These are phyloP conservation scores for Lamellibrachia luymesi DNA, from an alignment of 1,140 invertebrate species.

Conservation along the genomic window DNA sequence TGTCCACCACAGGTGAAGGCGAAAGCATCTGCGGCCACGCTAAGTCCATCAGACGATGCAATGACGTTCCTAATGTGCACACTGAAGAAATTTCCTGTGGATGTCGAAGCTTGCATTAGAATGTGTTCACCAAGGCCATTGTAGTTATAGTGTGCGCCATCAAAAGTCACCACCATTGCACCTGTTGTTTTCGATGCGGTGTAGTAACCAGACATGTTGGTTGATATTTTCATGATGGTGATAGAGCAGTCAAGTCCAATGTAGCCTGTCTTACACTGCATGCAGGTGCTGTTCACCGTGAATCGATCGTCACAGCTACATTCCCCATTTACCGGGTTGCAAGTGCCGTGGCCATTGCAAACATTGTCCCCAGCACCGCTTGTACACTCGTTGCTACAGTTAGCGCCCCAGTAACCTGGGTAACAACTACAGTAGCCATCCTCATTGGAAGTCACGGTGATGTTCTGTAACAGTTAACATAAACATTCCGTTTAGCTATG, in stretches of 20 bases:
- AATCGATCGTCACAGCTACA: slow-evolving; percentile 32
- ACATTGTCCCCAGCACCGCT: slow-evolving; percentile 28
- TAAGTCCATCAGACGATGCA: neutral
- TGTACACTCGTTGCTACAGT: slow-evolving; percentile 33
- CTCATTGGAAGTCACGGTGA: neutral
- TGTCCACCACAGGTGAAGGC: neutral
- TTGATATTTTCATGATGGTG: slow-evolving; percentile 20
- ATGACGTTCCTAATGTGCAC: neutral
- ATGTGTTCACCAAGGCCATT: slow-evolving; percentile 32
- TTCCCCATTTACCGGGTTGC: slow-evolving; percentile 29
- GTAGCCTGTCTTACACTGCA: slow-evolving; percentile 31
- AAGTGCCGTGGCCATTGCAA: slow-evolving; percentile 35
- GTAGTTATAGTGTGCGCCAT: slow-evolving; percentile 34
- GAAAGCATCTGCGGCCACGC: neutral
- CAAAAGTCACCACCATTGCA: slow-evolving; percentile 34
- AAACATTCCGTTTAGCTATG: neutral
- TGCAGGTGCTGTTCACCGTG: slow-evolving; percentile 26
- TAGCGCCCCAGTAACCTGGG: slow-evolving; percentile 37
- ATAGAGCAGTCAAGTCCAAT: slow-evolving; percentile 36
- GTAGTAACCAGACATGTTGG: neutral
- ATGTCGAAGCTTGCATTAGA: neutral
- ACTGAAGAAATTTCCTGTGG: neutral
- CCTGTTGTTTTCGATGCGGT: slow-evolving; percentile 19
- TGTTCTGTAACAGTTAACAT: neutral
- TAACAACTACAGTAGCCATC: slow-evolving; percentile 34